Percentiles rank a stretch among this genome's conserved stretches.
Evolutionary conservation across 2,113 vertebrate species (phyloP).

Genomic region (Dendrocopos noguchii): DNA sequence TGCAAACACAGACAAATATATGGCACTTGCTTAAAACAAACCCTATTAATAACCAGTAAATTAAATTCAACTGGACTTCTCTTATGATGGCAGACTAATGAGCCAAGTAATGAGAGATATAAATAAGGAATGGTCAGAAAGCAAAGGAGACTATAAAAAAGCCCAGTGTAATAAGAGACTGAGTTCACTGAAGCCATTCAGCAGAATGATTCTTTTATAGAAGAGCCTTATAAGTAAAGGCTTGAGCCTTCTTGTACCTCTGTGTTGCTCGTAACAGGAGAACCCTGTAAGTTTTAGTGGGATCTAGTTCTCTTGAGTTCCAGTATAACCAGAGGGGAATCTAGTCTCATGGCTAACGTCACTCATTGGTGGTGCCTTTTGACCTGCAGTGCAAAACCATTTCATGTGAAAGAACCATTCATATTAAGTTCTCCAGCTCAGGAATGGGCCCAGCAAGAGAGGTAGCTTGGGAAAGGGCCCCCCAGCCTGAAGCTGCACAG

Average conservation of each 20-base stretch:
- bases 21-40: not conserved
- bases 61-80: not conserved
- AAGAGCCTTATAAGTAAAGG: not conserved
- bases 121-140: constrained; percentile 20
- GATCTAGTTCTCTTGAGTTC: not conserved
- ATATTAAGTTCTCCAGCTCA: fast-evolving
- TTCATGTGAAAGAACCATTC: not conserved
- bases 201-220: not conserved
- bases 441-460: not conserved
- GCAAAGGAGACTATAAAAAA: not conserved
- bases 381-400: not conserved
- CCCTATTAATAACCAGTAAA: constrained; percentile 3
- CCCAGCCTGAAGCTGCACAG: not conserved
- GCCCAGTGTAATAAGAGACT: not conserved
- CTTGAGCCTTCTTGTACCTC: not conserved
- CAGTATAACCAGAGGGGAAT: not conserved
- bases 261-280: not conserved
- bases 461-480: not conserved
- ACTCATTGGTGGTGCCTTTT: not conserved
- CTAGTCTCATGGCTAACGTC: not conserved
- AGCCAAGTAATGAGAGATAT: not conserved
- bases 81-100: not conserved
- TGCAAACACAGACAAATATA: not conserved
- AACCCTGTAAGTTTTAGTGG: not conserved
- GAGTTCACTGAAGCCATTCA: not conserved